Base-by-base conservation (phyloP, 2,888 invertebrate species). In the Rhingia rostrata region DNA sequence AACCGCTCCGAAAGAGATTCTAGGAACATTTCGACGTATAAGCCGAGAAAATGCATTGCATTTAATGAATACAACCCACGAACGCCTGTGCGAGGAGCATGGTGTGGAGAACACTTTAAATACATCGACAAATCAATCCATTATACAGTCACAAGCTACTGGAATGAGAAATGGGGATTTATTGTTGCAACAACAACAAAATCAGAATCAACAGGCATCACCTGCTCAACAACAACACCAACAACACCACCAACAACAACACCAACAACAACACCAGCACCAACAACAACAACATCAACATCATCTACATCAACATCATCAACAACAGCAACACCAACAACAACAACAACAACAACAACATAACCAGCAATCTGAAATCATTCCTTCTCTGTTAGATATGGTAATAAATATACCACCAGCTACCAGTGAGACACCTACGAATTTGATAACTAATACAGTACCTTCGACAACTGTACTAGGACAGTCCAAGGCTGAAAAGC, bases 1-100 rank as follows among this genome's bases (percentile, higher is more conserved):
- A 92, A 96, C 97, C 0, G 97, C 97, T 0, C 97, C 97, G 1
- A 96, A 97, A 91, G 97, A 97, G 92, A 97, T 97, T 88, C 93
- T 97, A 69, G 97, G 97, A n/a, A 96, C 96, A 89, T 97, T 97
- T 88, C 97, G 97, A 51, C 93, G 97, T 75, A 92, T 97, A 85
- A 95, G 95, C 87, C 93, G 96, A 78, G 96, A 97, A 88, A 95
- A 95, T 84, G 96, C 96, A 0, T 90, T 93, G 87, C 89, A 88
- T 53, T 91, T 92, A 89, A 92, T 93, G 86, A 92, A 92, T 51
- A 90, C 92, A 37, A 92, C 93, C 0, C 93, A 93, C 87, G 92
- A 91, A 54, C 91, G 91, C 80, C 88, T 93, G 32, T 92, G 92
- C 73, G 89, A 90, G 22, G 91, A 92, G 77, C 92, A 90, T 80